A percentile compares a stretch with the other conserved stretches of the same genome.
These are phyloP conservation scores for Pseudochirops corinnae DNA, from an alignment of 2,797 vertebrate species.

Conservation along the genomic window DNA sequence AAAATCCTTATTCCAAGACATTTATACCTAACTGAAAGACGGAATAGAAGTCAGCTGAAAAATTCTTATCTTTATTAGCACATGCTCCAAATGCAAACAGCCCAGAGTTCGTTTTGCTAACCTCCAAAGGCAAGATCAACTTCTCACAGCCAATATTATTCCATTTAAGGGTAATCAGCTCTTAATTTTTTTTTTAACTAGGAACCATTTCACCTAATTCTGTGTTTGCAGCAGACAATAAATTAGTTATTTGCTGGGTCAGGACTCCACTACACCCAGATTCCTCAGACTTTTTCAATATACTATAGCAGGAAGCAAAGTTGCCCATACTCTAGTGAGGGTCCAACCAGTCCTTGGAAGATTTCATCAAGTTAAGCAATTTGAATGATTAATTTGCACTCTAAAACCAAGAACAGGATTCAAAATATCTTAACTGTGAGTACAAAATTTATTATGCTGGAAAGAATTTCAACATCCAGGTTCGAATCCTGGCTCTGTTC, in stretches of 20 bases:
- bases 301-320: neutral
- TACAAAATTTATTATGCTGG: neutral
- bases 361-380: neutral
- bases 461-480: neutral
- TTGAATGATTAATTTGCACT: neutral
- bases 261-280: neutral
- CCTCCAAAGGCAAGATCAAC: neutral
- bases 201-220: neutral
- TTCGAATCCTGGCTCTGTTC: neutral
- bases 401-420: neutral
- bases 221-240: neutral
- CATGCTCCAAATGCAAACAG: conserved; percentile 16
- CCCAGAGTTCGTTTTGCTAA: conserved; percentile 38
- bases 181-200: neutral
- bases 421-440: neutral
- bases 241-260: neutral
- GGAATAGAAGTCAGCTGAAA: conserved; percentile 36
- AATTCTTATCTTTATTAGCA: conserved; percentile 44
- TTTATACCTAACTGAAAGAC: conserved; percentile 9
- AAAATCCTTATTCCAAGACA: conserved; percentile 45
- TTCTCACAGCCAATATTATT: neutral
- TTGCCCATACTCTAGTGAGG: neutral
- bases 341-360: neutral
- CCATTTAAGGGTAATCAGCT: neutral
- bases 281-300: neutral